phyloP scores from a whole-genome alignment of 2,113 vertebrate genomes.

The Rhea americana region DNA sequence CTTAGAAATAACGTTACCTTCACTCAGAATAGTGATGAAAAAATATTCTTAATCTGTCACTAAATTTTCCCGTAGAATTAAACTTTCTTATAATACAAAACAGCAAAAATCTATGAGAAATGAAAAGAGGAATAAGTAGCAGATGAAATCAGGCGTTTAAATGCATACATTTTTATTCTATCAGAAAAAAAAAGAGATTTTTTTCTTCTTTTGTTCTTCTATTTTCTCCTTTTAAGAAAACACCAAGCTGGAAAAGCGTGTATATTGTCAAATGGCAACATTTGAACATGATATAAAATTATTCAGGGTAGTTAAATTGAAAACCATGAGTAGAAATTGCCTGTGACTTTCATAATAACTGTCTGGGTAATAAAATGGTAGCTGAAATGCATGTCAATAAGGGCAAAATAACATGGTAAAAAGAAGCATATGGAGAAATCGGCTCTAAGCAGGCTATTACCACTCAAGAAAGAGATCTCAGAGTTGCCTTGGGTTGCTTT shows the following conservation, averaged over 20 bases:
- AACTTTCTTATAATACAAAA: constrained; percentile 55
- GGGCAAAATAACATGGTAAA: background rate
- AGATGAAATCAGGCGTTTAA: background rate
- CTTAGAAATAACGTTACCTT: constrained; percentile 81
- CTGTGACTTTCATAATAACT: background rate
- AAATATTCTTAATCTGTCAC: constrained; percentile 87
- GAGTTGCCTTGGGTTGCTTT: background rate
- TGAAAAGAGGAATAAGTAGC: constrained; percentile 50
- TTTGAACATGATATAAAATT: background rate
- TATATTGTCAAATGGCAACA: background rate
- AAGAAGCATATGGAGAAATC: background rate
- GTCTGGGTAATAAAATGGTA: background rate
- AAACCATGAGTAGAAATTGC: background rate
- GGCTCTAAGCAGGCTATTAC: background rate
- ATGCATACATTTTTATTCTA: background rate
- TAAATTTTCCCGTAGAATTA: constrained; percentile 81
- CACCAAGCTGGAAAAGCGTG: background rate
- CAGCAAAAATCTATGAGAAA: constrained; percentile 24
- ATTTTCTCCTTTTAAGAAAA: background rate
- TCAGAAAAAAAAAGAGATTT: background rate
- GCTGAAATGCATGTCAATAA: background rate
- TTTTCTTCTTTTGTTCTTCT: background rate
- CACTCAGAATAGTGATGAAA: constrained; percentile 90
- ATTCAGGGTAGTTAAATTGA: background rate
- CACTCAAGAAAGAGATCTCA: background rate